Percentiles rank a stretch among this genome's conserved stretches.
These are phyloP conservation scores for Listronotus oregonensis DNA, from an alignment of 1,140 invertebrate genomes.

Conservation along the genomic window DNA sequence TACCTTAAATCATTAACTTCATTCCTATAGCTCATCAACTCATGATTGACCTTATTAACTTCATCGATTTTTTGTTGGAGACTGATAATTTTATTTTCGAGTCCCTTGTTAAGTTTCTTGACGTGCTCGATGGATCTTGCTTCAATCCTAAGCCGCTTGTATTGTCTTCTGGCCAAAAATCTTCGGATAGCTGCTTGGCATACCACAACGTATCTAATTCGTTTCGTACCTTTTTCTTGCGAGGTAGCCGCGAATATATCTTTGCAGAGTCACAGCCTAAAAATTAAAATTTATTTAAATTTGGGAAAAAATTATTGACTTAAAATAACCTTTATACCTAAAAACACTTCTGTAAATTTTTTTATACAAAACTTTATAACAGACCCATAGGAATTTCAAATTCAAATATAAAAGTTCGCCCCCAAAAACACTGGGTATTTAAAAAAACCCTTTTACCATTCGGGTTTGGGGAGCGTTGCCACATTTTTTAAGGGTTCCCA, in stretches of 20 bases:
- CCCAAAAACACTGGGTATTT: no score
- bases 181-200: slow-evolving; percentile 80
- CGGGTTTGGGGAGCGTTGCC: no score
- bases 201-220: slow-evolving; percentile 73
- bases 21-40: slow-evolving; percentile 66
- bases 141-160: slow-evolving; percentile 84
- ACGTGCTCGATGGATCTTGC: slow-evolving; percentile 93
- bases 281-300: slow-evolving; percentile 23
- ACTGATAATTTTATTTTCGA: slow-evolving; percentile 98
- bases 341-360: no score
- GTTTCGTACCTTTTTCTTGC: slow-evolving; percentile 68
- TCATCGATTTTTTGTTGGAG: slow-evolving; percentile 91
- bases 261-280: slow-evolving; percentile 74
- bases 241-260: slow-evolving; percentile 76
- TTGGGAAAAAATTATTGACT: no score
- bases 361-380: no score
- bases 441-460: no score
- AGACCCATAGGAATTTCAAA: no score
- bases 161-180: slow-evolving; percentile 77
- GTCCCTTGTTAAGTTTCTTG: slow-evolving; percentile 91
- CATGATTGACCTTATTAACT: slow-evolving; percentile 73
- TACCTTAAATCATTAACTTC: slow-evolving; percentile 72
- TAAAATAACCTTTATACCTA: no score
- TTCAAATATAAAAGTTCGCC: no score
- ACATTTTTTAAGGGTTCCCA: no score